These are phyloP conservation scores for Leucophenga maculata DNA, from an alignment of 2,888 invertebrate species.

Conservation along the genomic window DNA sequence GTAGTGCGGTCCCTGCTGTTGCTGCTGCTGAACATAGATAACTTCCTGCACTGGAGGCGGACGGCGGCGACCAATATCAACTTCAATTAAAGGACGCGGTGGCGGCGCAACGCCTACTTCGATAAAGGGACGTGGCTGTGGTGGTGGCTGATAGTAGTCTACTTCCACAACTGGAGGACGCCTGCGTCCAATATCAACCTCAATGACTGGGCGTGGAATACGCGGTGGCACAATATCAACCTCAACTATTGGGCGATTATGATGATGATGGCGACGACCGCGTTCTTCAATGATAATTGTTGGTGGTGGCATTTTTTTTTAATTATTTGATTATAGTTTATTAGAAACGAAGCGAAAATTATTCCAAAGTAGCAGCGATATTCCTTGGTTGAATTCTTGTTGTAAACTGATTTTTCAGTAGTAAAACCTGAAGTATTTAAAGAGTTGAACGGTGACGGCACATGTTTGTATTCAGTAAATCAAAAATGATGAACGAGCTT, in stretches of 20 bases:
- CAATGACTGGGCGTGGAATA: constrained; percentile 52
- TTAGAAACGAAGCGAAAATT: neutral
- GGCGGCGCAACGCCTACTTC: constrained; percentile 58
- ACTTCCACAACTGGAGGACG: constrained; percentile 49
- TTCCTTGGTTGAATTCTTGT: neutral
- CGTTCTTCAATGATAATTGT: constrained; percentile 39
- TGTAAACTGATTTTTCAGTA: neutral
- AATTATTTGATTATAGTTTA: too few relatives aligned
- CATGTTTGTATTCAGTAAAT: neutral
- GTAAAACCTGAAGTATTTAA: constrained; percentile 8
- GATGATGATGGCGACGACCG: constrained; percentile 52
- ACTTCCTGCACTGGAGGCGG: constrained; percentile 50
- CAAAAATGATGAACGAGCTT: constrained; percentile 7
- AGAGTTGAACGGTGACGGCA: neutral
- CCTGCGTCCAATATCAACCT: constrained; percentile 52
- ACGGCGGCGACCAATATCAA: constrained; percentile 54
- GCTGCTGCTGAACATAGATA: constrained; percentile 49
- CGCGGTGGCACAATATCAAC: constrained; percentile 61
- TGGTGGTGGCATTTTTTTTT: constrained; percentile 44
- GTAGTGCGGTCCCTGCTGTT: constrained; percentile 25
- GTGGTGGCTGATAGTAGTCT: constrained; percentile 51
- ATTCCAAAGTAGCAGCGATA: neutral
- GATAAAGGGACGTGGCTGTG: constrained; percentile 47
- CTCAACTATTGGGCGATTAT: constrained; percentile 60
- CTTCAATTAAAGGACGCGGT: constrained; percentile 51